These are phyloP conservation scores for Stenodera caucasica DNA, from an alignment of 2,888 invertebrate genomes.

Conservation along the genomic window DNA sequence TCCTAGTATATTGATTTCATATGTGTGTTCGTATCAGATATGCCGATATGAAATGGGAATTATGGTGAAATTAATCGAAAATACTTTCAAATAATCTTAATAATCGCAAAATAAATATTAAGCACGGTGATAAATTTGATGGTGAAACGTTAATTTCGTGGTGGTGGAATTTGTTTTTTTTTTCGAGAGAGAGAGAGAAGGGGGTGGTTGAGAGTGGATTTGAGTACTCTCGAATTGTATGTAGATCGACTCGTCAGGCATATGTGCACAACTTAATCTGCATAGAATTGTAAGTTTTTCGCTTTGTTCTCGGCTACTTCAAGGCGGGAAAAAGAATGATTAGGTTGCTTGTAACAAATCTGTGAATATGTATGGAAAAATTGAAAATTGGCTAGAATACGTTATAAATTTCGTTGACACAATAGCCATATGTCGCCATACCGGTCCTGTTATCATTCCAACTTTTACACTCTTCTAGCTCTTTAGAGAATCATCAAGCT, in stretches of 20 bases:
- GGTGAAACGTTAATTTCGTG: no score
- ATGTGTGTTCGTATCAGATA: not conserved
- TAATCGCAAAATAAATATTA: slow-evolving; percentile 38
- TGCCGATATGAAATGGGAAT: not conserved
- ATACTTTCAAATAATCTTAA: slow-evolving; percentile 37
- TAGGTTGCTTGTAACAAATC: not conserved
- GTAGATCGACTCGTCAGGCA: slow-evolving; percentile 22
- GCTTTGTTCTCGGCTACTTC: slow-evolving; percentile 24
- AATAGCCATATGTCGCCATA: slow-evolving; percentile 44
- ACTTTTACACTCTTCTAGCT: slow-evolving; percentile 54
- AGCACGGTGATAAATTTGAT: no score
- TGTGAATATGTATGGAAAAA: slow-evolving; percentile 1
- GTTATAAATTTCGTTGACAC: slow-evolving; percentile 47
- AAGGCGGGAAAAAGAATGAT: not conserved
- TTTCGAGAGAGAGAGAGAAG: no score
- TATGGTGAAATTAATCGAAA: not conserved
- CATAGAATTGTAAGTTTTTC: slow-evolving; percentile 36
- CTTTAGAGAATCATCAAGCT: slow-evolving; percentile 54
- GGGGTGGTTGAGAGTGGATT: slow-evolving; percentile 27
- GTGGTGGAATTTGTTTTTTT: no score
- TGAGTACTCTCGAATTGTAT: slow-evolving; percentile 33
- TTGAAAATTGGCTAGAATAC: slow-evolving; percentile 18
- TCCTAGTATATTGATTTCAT: not conserved
- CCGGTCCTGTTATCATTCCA: slow-evolving; percentile 50
- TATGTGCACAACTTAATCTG: slow-evolving; percentile 44